Conservation (phyloP, 1,140 invertebrate species). For the Trigoniulus corallinus region DNA sequence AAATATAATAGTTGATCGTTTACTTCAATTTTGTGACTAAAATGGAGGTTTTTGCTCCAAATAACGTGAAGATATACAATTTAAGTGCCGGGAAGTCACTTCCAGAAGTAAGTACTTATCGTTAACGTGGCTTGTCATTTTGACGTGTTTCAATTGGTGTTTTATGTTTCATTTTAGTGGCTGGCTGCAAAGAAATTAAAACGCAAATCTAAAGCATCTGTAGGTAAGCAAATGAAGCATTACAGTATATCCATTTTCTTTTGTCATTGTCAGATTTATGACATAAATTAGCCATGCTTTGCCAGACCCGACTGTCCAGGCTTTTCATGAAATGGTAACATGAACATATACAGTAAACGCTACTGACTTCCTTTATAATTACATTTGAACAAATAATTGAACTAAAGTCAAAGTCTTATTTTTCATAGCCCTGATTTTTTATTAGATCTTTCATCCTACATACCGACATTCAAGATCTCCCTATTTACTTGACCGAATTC, state of each 20-base stretch:
- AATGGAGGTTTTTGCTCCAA: conserved; percentile 23
- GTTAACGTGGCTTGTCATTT: conserved; percentile 9
- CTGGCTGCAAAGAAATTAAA: conserved; percentile 68
- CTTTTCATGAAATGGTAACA: too few relatives aligned
- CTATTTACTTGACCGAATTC: too few relatives aligned
- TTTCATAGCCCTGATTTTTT: background rate
- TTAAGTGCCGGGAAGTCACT: conserved; percentile 88
- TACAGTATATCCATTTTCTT: too few relatives aligned
- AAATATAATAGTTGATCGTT: too few relatives aligned
- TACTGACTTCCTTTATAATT: too few relatives aligned
- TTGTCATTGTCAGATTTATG: too few relatives aligned
- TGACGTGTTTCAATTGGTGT: conserved; percentile 5
- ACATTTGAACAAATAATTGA: conserved; percentile 25
- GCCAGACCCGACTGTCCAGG: too few relatives aligned
- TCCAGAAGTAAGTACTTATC: conserved; percentile 62
- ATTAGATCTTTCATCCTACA: background rate
- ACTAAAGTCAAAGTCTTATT: background rate
- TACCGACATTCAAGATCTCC: background rate
- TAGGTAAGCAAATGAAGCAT: too few relatives aligned
- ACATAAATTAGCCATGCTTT: too few relatives aligned
- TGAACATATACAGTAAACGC: too few relatives aligned
- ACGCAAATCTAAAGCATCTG: background rate
- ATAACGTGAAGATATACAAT: conserved; percentile 97
- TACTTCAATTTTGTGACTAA: background rate
- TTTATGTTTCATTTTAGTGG: conserved; percentile 61